Evolutionary conservation across 2,888 invertebrate genomes (phyloP), one percentile per base, ranked within the genome.

Genomic region (Cataglyphis livida): DNA sequence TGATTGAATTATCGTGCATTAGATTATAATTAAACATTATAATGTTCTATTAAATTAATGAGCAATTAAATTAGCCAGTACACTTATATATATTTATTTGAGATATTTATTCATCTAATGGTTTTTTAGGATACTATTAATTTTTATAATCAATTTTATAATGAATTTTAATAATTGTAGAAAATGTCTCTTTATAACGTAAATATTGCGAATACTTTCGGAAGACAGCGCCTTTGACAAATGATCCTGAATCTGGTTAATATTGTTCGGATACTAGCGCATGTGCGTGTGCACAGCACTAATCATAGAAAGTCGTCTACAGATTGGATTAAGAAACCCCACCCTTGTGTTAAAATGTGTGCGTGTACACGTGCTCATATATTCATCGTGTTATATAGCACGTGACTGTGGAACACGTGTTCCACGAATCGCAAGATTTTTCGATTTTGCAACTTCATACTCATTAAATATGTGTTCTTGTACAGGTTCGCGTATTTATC

Each of bases 251-350:
- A 66, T 54, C 51, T 68, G 59, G 12, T 18, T 35, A 79, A 79
- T 59, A n/a, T 57, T 83, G 15, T 25, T 70, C 48, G 66, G 59
- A 78, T 66, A 85, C 89, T 89, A 73, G 65, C 35, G 38, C 66
- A 64, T 61, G 28, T 74, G 32, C 66, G 64, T 61, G 32, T 74
- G 28, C 54, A 48, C 15, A 59, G 62, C 41, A 15, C 59, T 79
- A 64, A 62, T 73, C 28, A 38, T 79, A 57, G 64, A 54, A 81
- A 75, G 38, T 84, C 66, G 21, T 87, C 85, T 87, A 86, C 57
- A 44, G 90, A 92, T 93, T 91, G 93, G 93, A 93, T 94, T 94
- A 85, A 86, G 94, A 94, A 93, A 90, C 92, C 94, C 74, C 83
- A 88, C 54, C 87, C 44, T 12, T 81, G 83, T 91, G 84, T 85